These are phyloP conservation scores for Crioceris asparagi DNA, from an alignment of 2,888 invertebrate species.

Conservation along the genomic window DNA sequence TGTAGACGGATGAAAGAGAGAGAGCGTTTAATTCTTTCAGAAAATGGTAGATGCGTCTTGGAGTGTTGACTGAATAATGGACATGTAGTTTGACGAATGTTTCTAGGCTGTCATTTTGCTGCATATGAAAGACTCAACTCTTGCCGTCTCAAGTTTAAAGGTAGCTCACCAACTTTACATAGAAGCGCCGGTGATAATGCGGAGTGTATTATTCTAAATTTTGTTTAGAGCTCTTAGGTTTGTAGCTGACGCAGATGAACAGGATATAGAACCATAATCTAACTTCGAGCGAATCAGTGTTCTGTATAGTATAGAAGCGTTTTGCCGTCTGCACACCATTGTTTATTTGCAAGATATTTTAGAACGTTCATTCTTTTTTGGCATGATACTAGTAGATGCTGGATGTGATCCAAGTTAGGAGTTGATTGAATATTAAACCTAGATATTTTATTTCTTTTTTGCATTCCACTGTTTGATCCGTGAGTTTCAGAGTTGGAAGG, in stretches of 20 bases:
- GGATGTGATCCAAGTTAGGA: constrained; percentile 1
- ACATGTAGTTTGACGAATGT: no score
- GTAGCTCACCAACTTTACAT: neutral
- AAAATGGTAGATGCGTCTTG: neutral
- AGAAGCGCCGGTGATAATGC: neutral
- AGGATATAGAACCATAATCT: neutral
- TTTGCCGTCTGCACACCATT: neutral
- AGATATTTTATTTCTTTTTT: constrained; percentile 1
- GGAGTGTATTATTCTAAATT: neutral
- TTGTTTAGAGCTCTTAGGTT: neutral
- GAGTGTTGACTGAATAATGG: no score
- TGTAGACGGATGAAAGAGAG: neutral
- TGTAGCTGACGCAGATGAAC: neutral
- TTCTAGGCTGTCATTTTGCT: neutral
- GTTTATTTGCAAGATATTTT: neutral
- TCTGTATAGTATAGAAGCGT: neutral
- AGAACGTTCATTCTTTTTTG: neutral
- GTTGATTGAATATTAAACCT: neutral
- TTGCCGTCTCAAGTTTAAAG: no score
- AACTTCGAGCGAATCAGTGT: neutral
- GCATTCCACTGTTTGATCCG: no score
- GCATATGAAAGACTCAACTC: neutral
- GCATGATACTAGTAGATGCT: neutral
- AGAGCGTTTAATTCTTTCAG: neutral
- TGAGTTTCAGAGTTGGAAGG: no score